Base-by-base conservation (phyloP, 2,888 invertebrate species). In the Xanthia togata region DNA sequence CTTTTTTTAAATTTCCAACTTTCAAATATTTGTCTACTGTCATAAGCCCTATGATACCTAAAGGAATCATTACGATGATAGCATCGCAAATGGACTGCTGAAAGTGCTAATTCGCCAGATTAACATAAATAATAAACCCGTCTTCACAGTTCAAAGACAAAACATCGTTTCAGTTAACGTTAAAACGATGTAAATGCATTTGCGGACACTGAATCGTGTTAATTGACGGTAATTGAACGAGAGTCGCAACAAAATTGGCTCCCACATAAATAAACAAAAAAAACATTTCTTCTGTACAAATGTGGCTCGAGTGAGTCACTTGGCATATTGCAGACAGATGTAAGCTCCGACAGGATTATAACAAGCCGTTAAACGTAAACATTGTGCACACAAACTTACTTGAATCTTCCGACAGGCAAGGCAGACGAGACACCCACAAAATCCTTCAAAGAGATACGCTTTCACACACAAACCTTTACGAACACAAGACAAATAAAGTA, bases 221-320 rank as follows among this genome's bases (percentile, higher is more conserved):
- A 92, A 92, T 91, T 90, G 90, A 86, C 81, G 84, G 65, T 89
- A 91, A 91, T 91, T 90, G 84, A 82, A 84, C 85, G 74, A 83
- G 86, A 87, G 88, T 85, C 72, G 75, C 82, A 91, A 89, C 88
- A 88, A 90, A 90, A 90, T 72, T 72, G 71, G 20, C 63, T 70
- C 65, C 70, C 64, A 71, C 47, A 87, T 80, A 88, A 87, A 82
- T 85, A 88, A 89, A 88, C 72, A 86, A 88, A 89, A 44, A 86
- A 80, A 81, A 79, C n/a, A 44, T 57, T 64, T 71, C 70, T 47
- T 53, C 53, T 68, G 76, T 74, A 73, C 70, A 68, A 82, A 31
- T 35, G 41, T 35, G 47, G 59, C 64, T 23, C 79, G 75, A 71
- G 65, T 84, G 82, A 88, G 68, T 86, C 86, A 85, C 60, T 77